Evolutionary conservation across 2,113 vertebrate species (phyloP), one percentile per base, ranked within the genome.

Genomic region (Plecturocebus donacophilus): DNA sequence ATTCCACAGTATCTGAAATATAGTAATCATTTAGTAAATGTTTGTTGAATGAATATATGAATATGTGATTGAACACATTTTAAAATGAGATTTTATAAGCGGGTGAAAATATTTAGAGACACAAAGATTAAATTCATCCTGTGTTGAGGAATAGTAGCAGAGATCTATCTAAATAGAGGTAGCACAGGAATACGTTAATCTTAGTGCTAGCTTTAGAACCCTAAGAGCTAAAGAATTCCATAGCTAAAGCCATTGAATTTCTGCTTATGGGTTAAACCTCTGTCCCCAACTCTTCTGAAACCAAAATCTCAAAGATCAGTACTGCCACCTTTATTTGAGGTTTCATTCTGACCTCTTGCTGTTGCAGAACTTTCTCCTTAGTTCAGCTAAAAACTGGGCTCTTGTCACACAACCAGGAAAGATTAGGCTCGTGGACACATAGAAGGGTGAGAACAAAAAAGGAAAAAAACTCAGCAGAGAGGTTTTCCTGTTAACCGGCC

Each of bases 1-100:
- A 73, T 87, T 94, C 25, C 11, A 77, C 8, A 54, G 3, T 88
- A 86, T 93, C 30, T 91, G 42, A 85, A 88, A 91, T 84, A 81
- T 19, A 66, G 27, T 35, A 66, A 86, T 76, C 47, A 85, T 52
- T 92, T 90, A 87, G 88, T 85, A 88, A 97, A 85, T 85, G 64
- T 91, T 96, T 95, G 23, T 87, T 93, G 38, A 90, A 47, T 71
- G 54, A 86, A 35, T 96, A 93, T 58, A 47, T 71, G 54, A 86
- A 35, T 96, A 93, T 58, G 2, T 85, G 85, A 71, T 38, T 95
- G 75, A 96, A 89, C 14, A 90, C 75, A 80, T 77, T 92, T 90
- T 85, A 56, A 93, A 45, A 61, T 81, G 61, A 89, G 17, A 90
- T 64, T 94, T 70, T 90, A 90, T 81, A 66, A 64, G 21, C 6